Evolutionary conservation across 2,113 vertebrate species (phyloP), one percentile per base, ranked within the genome.

Genomic region (Solenodon paradoxus): DNA sequence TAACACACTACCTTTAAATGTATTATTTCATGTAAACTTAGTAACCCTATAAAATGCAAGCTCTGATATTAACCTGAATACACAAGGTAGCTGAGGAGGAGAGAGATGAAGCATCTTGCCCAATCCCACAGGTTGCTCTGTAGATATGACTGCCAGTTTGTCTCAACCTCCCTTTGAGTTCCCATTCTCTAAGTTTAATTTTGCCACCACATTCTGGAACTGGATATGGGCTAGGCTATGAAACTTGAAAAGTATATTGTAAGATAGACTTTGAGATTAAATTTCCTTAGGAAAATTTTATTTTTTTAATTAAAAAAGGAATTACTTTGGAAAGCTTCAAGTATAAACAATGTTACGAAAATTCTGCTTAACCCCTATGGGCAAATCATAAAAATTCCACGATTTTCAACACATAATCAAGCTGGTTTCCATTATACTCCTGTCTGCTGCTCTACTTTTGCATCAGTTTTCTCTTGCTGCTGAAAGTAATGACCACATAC

Each of bases 251-350:
- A 47, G 4, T 38, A 35, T 71, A 72, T 45, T 80, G 49, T n/a
- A 81, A 84, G 77, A 57, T 49, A n/a, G 28, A 79, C 32, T 42
- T 78, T 64, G 57, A 9, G 59, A 66, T 89, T 72, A n/a, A 84
- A 61, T 61, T 75, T 59, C 42, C 20, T 59, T 88, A 63, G 49
- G 40, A 38, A 87, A 61, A 55, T 28, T n/a, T n/a, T n/a, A n/a
- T 8, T 26, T 38, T 61, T 20, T 68, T 1, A 16, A 71, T 57
- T 72, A n/a, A 53, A 15, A 45, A 32, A 24, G 35, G 22, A 3
- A 40, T 71, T 88, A 64, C 45, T 63, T 16, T 61, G 51, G 38
- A 69, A 47, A 63, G n/a, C 49, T 88, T 87, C 68, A 71, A 64
- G 42, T 45, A 20, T 38, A 30, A 2, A 10, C 68, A 35, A 81